Evolutionary conservation across 2,797 vertebrate genomes (phyloP).

Genomic region (Pseudomugil gertrudae): DNA sequence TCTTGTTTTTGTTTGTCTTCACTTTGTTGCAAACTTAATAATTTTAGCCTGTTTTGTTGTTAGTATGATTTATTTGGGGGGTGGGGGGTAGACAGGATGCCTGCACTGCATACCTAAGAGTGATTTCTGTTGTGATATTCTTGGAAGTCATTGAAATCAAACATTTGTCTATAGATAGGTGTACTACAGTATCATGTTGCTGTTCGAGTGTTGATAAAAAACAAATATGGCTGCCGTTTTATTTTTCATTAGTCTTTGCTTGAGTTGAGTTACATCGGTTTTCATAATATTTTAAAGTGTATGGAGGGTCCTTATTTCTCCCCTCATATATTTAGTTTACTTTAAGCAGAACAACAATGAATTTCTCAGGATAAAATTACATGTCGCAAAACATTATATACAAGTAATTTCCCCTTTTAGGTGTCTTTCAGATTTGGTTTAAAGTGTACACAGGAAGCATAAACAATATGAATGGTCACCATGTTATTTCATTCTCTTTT

Average conservation of each 20-base stretch:
- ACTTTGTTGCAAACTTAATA: conserved; percentile 48
- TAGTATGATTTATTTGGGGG: conserved; percentile 18
- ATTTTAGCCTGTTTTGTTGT: conserved; percentile 42
- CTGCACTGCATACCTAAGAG: conserved; percentile 61
- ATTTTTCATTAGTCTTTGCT: conserved; percentile 41
- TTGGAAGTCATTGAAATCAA: conserved; percentile 36
- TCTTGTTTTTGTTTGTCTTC: conserved; percentile 52
- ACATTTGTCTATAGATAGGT: conserved; percentile 45
- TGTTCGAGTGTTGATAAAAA: no score
- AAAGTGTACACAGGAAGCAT: conserved; percentile 68
- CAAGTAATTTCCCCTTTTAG: conserved; percentile 44
- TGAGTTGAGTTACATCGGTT: conserved; percentile 40
- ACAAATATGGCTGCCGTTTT: conserved; percentile 29
- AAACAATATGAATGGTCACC: conserved; percentile 81
- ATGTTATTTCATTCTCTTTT: conserved; percentile 76
- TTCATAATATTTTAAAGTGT: conserved; percentile 48
- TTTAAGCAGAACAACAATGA: conserved; percentile 67
- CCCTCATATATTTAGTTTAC: conserved; percentile 67
- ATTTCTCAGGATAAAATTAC: conserved; percentile 78
- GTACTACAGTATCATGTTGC: no score
- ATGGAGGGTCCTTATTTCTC: conserved; percentile 44
- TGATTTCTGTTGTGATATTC: conserved; percentile 51
- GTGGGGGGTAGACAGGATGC: conserved; percentile 41
- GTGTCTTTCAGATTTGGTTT: conserved; percentile 73
- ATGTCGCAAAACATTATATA: conserved; percentile 46